phyloP scores from a whole-genome alignment of 2,797 vertebrate species.

The Serranus cabrilla region DNA sequence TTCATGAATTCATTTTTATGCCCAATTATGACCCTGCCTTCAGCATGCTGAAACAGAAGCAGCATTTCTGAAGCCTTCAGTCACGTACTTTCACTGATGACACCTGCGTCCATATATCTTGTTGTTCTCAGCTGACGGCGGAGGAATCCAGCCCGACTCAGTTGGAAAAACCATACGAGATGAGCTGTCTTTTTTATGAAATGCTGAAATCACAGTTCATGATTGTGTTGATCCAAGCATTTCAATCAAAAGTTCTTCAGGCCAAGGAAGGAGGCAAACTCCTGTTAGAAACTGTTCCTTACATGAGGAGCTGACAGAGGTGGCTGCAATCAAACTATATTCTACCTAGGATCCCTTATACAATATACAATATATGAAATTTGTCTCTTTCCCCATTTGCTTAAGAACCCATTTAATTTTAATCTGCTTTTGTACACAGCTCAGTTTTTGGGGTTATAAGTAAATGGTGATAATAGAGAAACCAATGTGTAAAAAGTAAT shows the following conservation, averaged over 20 bases:
- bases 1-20: constrained; percentile 44
- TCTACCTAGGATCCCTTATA: not conserved
- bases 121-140: not conserved
- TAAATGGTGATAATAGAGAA: constrained; percentile 4
- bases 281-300: not conserved
- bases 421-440: constrained; percentile 2
- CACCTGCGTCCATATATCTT: not conserved
- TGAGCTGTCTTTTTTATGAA: not conserved
- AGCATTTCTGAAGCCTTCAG: constrained; percentile 23
- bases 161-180: too few relatives aligned
- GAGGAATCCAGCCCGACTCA: not conserved
- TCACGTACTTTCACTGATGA: constrained; percentile 21
- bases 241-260: not conserved
- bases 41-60: constrained; percentile 53
- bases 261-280: not conserved
- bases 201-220: not conserved
- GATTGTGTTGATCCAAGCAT: not conserved
- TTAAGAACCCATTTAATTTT: too few relatives aligned
- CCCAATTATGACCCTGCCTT: constrained; percentile 14
- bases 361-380: too few relatives aligned
- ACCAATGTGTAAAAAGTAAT: not conserved
- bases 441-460: not conserved
- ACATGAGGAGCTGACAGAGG: too few relatives aligned
- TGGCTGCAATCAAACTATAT: not conserved
- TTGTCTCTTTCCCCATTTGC: not conserved